phyloP scores from a whole-genome alignment of 2,113 vertebrate genomes.

The Gymnorhina tibicen region DNA sequence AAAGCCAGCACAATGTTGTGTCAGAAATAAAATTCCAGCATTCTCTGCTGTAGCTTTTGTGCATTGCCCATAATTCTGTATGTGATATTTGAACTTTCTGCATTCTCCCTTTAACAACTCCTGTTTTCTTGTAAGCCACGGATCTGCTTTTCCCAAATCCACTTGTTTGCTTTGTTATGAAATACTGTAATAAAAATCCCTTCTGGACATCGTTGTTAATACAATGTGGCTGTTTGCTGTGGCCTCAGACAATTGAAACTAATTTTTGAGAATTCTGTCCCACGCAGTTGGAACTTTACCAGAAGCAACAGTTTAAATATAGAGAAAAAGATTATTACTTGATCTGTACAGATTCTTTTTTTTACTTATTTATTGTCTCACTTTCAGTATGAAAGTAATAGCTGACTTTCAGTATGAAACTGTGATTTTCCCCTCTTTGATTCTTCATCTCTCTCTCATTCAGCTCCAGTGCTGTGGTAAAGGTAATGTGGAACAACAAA shows the following conservation, averaged over 20 bases:
- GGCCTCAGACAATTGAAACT: not conserved
- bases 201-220: not conserved
- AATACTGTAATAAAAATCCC: not conserved
- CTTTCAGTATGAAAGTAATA: not conserved
- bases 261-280: not conserved
- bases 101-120: not conserved
- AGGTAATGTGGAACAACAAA: slow-evolving; percentile 50
- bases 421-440: not conserved
- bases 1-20: not conserved
- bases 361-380: not conserved
- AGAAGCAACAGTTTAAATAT: not conserved
- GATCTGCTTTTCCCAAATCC: not conserved
- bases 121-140: not conserved
- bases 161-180: not conserved
- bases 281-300: not conserved
- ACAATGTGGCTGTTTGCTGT: not conserved
- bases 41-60: not conserved
- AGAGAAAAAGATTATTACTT: not conserved
- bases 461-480: slow-evolving; percentile 82
- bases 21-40: slow-evolving; percentile 8
- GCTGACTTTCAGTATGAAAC: not conserved
- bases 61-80: not conserved
- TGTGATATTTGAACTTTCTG: not conserved
- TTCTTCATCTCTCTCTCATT: not conserved
- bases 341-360: not conserved